Conservation (phyloP, 2,888 invertebrate genomes). For the Drosophila meridionalis region DNA sequence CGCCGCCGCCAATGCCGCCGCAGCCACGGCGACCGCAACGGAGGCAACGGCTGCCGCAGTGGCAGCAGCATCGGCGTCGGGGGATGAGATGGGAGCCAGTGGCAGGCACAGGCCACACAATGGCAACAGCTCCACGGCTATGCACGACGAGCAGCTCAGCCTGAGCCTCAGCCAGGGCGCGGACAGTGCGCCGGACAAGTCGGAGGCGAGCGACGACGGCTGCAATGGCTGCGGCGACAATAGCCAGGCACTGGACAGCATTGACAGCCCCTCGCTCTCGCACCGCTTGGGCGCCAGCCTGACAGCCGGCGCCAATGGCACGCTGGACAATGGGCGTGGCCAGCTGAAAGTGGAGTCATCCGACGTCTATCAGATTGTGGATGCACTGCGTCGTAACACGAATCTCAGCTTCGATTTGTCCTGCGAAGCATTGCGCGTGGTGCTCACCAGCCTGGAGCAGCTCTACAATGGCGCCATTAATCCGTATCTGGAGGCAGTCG, state of each 20-base stretch:
- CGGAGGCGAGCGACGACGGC: constrained; percentile 79
- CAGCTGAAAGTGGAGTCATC: constrained; percentile 83
- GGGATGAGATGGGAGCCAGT: not conserved
- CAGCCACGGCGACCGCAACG: constrained; percentile 5
- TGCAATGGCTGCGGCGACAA: constrained; percentile 74
- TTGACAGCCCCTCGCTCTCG: constrained; percentile 78
- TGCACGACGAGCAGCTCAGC: constrained; percentile 46
- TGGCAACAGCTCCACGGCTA: constrained; percentile 39
- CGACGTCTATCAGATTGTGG: constrained; percentile 91
- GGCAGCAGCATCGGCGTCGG: not conserved
- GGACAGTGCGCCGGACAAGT: constrained; percentile 70
- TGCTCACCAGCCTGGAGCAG: constrained; percentile 86
- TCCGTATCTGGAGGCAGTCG: constrained; percentile 87
- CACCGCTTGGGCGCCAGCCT: constrained; percentile 42
- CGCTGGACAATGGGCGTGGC: constrained; percentile 50
- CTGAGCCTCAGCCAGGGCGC: constrained; percentile 56
- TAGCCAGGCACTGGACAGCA: constrained; percentile 82
- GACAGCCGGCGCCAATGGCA: constrained; percentile 10
- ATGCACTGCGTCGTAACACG: constrained; percentile 92
- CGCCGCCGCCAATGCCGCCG: not conserved
- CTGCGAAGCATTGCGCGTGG: constrained; percentile 92
- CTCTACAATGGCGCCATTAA: constrained; percentile 87
- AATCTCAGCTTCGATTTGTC: constrained; percentile 94
- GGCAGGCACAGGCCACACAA: constrained; percentile 45
- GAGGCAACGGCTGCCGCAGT: not conserved